phyloP scores from a whole-genome alignment of 2,113 vertebrate species.

The Mobula hypostoma region DNA sequence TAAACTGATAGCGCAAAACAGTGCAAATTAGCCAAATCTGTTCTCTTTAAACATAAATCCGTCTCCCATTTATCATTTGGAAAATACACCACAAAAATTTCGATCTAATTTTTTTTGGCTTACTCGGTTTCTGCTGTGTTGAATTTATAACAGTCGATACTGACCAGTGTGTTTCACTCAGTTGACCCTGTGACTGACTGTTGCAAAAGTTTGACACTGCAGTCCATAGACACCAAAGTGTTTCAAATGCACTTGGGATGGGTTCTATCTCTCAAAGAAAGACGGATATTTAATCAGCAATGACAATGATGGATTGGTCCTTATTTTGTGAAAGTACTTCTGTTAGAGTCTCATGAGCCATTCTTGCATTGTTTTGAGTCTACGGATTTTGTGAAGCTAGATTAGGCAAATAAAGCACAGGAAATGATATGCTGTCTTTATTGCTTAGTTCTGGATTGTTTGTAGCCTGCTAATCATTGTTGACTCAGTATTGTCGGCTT shows the following conservation, averaged over 20 bases:
- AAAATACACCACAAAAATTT: too few species aligned
- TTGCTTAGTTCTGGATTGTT: conserved; percentile 14
- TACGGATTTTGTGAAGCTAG: background rate
- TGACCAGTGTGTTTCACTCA: background rate
- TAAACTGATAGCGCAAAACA: background rate
- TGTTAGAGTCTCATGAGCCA: background rate
- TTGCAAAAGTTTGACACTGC: background rate
- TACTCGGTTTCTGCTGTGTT: background rate
- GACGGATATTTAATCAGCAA: background rate
- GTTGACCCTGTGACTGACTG: background rate
- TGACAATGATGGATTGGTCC: conserved; percentile 8
- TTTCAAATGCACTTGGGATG: background rate
- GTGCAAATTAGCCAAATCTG: too few species aligned
- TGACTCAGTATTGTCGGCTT: background rate
- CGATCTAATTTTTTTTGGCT: background rate
- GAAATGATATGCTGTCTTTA: background rate
- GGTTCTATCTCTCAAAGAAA: background rate
- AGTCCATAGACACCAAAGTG: background rate
- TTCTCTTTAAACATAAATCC: background rate
- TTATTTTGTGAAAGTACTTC: background rate
- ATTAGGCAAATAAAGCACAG: background rate
- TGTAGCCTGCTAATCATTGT: background rate
- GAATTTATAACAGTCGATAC: background rate
- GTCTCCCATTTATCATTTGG: background rate
- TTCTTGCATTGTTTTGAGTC: background rate